A percentile compares a stretch with the other conserved stretches of the same genome.
Conservation (phyloP, 2,888 invertebrate species). For the Drosophila rubida region DNA sequence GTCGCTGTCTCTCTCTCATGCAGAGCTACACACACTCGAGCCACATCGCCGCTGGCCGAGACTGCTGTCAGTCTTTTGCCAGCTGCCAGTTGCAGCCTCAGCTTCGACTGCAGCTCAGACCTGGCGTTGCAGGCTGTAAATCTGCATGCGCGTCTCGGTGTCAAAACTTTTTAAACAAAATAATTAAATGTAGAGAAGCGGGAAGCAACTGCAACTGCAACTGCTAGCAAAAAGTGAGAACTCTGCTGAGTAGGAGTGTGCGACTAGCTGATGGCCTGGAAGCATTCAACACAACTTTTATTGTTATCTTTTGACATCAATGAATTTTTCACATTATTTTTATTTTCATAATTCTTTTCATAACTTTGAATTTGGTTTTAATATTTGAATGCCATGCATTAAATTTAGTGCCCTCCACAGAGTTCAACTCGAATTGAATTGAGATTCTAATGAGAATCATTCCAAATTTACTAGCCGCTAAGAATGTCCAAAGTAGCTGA, state of each 20-base stretch:
- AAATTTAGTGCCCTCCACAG: too few species aligned
- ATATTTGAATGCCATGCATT: too few species aligned
- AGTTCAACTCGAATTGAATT: too few species aligned
- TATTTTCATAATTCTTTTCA: too few species aligned
- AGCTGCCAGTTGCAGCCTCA: slow-evolving; percentile 5
- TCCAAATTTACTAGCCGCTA: not conserved
- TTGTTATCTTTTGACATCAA: too few species aligned
- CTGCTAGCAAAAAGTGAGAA: slow-evolving; percentile 9
- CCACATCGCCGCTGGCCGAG: slow-evolving; percentile 58
- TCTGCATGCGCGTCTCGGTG: slow-evolving; percentile 80
- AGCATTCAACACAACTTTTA: too few species aligned
- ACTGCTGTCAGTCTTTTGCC: slow-evolving; percentile 68
- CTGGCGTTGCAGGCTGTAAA: slow-evolving; percentile 55
- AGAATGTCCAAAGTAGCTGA: not conserved
- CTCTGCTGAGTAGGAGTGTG: not conserved
- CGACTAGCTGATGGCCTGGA: slow-evolving; percentile 15
- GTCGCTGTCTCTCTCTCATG: not conserved
- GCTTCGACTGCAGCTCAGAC: slow-evolving; percentile 14
- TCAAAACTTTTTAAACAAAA: slow-evolving; percentile 80
- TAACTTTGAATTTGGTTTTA: too few species aligned
- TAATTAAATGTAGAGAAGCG: slow-evolving; percentile 77
- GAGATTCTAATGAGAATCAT: too few species aligned
- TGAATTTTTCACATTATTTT: not conserved
- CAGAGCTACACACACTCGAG: slow-evolving; percentile 27
- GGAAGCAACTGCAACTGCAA: slow-evolving; percentile 39